These are phyloP conservation scores for Argyra leucocephala DNA, from an alignment of 2,888 invertebrate genomes.

Conservation along the genomic window DNA sequence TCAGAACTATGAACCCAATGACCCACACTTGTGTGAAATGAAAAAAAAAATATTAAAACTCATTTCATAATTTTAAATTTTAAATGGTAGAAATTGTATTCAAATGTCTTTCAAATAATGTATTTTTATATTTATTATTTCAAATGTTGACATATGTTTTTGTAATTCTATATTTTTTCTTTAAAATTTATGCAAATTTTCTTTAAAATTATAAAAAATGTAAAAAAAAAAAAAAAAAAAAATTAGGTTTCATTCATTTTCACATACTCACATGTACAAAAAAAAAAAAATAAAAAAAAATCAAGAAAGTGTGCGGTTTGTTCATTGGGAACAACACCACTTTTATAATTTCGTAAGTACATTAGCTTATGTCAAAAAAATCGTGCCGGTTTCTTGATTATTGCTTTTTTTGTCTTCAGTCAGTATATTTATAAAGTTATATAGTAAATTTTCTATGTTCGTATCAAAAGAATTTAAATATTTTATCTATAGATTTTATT, in stretches of 20 bases:
- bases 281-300: not conserved
- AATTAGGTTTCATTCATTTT: not conserved
- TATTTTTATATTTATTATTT: too few relatives aligned
- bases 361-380: not conserved
- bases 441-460: too few relatives aligned
- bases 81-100: not conserved
- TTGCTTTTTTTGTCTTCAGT: not conserved
- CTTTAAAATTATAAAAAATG: not conserved
- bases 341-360: not conserved
- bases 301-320: not conserved
- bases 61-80: too few relatives aligned
- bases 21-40: not conserved
- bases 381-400: not conserved
- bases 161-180: too few relatives aligned
- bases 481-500: too few relatives aligned
- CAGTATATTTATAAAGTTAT: too few relatives aligned
- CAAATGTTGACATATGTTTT: too few relatives aligned
- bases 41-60: not conserved
- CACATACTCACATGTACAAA: not conserved
- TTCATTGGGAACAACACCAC: not conserved
- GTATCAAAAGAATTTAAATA: too few relatives aligned
- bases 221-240: not conserved
- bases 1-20: too few relatives aligned
- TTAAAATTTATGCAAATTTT: not conserved
- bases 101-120: too few relatives aligned